Conservation (phyloP, 2,113 vertebrate species). For the Helogale parvula region DNA sequence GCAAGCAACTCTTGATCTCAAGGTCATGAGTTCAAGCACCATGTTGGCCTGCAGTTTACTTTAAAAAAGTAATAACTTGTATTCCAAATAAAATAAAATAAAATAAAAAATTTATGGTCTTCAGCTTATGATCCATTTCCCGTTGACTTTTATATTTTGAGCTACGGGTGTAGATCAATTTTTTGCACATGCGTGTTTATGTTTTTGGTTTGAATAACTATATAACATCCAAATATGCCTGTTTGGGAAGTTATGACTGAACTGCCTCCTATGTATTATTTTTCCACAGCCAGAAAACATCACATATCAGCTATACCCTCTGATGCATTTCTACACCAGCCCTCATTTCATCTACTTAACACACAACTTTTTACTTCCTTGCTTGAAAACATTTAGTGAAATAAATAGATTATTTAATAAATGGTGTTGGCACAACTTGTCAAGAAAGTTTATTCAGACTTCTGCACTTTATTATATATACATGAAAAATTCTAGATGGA, state of each 20-base stretch:
- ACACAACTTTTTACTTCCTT: not conserved
- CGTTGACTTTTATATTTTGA: not conserved
- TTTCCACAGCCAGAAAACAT: not conserved
- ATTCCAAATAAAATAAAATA: not conserved
- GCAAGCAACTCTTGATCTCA: not conserved
- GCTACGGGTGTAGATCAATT: not conserved
- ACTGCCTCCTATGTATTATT: not conserved
- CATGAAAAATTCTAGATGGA: not conserved
- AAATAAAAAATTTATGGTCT: not conserved
- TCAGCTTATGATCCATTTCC: not conserved
- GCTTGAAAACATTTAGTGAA: not conserved
- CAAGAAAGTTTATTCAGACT: not conserved
- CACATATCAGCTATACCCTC: not conserved
- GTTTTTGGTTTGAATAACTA: not conserved
- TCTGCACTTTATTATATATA: not conserved
- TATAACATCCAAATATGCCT: not conserved
- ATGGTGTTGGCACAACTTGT: not conserved
- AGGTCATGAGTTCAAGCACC: not conserved
- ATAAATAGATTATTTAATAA: slow-evolving; percentile 15
- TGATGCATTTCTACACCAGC: not conserved
- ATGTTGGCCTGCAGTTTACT: not conserved
- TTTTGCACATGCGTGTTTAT: not conserved
- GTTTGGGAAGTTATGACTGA: not conserved
- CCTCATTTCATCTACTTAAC: not conserved
- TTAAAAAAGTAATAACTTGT: not conserved